Evolutionary conservation across 2,888 invertebrate genomes (phyloP), one percentile per base, ranked within the genome.

Genomic region (Ophion slaviceki): DNA sequence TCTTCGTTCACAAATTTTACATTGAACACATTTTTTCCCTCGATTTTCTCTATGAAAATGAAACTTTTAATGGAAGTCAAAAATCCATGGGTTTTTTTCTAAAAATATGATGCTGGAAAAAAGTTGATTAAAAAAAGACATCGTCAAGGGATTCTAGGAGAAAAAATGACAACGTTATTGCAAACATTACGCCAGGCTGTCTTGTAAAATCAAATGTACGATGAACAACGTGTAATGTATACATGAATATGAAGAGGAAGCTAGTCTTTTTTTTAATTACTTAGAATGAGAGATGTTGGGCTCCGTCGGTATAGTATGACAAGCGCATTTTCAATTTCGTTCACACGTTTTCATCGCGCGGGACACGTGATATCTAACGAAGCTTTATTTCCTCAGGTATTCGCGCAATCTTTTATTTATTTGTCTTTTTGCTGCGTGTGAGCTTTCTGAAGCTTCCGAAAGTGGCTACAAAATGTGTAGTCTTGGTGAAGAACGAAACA

Each of bases 331-430:
- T 84, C 11, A 84, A 74, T 72, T 80, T 72, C 11, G 47, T 72
- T 80, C 61, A 71, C 72, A 72, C 76, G 67, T 80, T 80, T 53
- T 53, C 24, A 24, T 67, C 14, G 45, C 70, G 32, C n/a, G 17
- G 66, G 72, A 53, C 70, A 80, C 80, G 84, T 80, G 66, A 71
- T 67, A 72, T 84, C 71, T 84, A 80, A 80, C 72, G 84, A 77
- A 77, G 76, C 76, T 67, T 72, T 77, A 59, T 75, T 74, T 64
- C 14, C 17, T 53, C 53, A 17, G 59, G 67, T 2, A 67, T 24
- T 24, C n/a, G 36, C 28, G 67, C 66, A 36, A 62, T 61, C 17
- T 47, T 68, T 71, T 5, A 53, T 53, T 14, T 5, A 53, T 64
- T 66, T 40, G n/a, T 61, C 45, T n/a, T 82, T 61, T 40, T 57